Percentiles rank a stretch among this genome's conserved stretches.
These are phyloP conservation scores for Fringilla coelebs DNA, from an alignment of 2,797 vertebrate genomes.

Conservation along the genomic window DNA sequence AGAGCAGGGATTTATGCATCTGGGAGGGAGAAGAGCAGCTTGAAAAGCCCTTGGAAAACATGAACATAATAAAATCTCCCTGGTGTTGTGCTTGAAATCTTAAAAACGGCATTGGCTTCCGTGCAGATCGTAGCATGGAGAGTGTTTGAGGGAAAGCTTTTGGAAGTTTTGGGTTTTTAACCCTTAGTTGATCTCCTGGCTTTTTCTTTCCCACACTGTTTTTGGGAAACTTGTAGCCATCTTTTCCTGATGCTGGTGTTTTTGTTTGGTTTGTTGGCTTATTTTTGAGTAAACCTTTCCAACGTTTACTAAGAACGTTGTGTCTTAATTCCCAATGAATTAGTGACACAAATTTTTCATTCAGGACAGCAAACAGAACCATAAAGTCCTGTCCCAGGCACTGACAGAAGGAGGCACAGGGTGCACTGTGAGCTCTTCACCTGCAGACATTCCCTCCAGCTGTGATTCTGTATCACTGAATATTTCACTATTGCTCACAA, in stretches of 20 bases:
- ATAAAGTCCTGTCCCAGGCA: background rate
- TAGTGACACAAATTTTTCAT: accelerated
- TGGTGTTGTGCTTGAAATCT: background rate
- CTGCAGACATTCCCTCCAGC: background rate
- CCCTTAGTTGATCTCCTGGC: background rate
- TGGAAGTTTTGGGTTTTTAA: background rate
- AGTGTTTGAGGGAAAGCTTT: background rate
- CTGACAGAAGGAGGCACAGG: background rate
- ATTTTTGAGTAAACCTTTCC: background rate
- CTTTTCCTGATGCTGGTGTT: accelerated
- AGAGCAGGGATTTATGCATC: accelerated
- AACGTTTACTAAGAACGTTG: background rate
- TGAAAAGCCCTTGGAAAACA: background rate
- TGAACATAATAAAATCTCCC: background rate
- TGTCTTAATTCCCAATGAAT: background rate
- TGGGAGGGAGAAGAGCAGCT: background rate
- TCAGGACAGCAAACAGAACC: background rate
- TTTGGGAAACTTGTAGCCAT: background rate
- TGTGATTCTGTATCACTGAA: accelerated
- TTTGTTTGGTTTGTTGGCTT: accelerated
- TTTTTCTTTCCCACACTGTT: background rate
- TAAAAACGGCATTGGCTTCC: background rate
- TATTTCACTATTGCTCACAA: background rate
- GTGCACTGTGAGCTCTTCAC: background rate
- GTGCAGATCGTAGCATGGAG: background rate